These are phyloP conservation scores for Orius insidiosus DNA, from an alignment of 1,140 invertebrate species.

Conservation along the genomic window DNA sequence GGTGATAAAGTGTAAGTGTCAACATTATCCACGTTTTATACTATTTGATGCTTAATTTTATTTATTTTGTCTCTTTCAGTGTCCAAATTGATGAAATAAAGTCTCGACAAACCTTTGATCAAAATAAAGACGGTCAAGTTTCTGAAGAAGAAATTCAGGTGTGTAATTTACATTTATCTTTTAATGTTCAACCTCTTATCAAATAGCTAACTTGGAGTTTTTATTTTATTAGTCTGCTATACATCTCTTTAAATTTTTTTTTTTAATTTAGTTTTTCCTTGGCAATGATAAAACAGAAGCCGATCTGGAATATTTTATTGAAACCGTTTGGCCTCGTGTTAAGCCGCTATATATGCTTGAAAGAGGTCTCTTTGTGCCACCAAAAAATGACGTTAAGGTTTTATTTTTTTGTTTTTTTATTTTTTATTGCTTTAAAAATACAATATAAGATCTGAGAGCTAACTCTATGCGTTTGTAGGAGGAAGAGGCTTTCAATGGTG, in stretches of 20 bases:
- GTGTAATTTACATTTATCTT: conserved; percentile 13
- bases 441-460: too few relatives aligned
- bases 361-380: conserved; percentile 30
- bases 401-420: neutral
- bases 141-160: conserved; percentile 67
- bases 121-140: conserved; percentile 70
- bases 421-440: neutral
- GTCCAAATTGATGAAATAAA: conserved; percentile 63
- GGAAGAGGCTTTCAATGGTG: conserved; percentile 21
- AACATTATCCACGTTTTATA: neutral
- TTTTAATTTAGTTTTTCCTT: conserved; percentile 42
- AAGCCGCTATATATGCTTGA: conserved; percentile 63
- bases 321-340: conserved; percentile 50
- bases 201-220: neutral
- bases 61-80: conserved; percentile 19
- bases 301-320: conserved; percentile 48
- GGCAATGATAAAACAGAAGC: conserved; percentile 47
- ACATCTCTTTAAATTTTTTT: neutral
- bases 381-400: conserved; percentile 5
- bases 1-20: conserved; percentile 37
- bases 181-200: neutral
- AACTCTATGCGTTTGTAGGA: too few relatives aligned
- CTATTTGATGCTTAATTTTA: conserved; percentile 8
- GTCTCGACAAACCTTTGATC: conserved; percentile 62
- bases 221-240: neutral